Evolutionary conservation across 2,113 vertebrate species (phyloP).

Genomic region (Ptychochromis oligacanthus): DNA sequence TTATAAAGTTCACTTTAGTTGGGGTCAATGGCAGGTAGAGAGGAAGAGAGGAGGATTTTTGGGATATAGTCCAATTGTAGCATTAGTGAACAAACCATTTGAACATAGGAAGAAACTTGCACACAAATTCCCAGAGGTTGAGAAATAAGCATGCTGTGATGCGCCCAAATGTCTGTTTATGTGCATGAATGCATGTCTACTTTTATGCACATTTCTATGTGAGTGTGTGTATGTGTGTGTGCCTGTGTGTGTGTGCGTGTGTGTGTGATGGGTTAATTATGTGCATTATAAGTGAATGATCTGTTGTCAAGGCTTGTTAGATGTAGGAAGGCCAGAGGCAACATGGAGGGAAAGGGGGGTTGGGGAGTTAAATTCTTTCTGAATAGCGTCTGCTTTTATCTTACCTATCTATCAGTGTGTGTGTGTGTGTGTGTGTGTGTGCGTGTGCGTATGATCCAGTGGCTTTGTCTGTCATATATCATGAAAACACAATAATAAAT

Average conservation of each 20-base stretch:
- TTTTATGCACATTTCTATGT: not conserved
- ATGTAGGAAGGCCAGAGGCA: conserved; percentile 78
- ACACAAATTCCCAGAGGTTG: conserved; percentile 40
- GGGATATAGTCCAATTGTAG: conserved; percentile 63
- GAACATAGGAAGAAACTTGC: conserved; percentile 42
- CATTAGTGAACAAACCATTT: conserved; percentile 67
- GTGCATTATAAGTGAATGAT: conserved; percentile 78
- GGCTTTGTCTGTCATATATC: conserved; percentile 34
- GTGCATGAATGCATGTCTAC: conserved; percentile 33
- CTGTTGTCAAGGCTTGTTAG: conserved; percentile 81
- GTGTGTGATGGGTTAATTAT: conserved; percentile 81
- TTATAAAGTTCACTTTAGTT: conserved; percentile 34
- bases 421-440: conserved; percentile 38
- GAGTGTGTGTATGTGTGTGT: conserved; percentile 15
- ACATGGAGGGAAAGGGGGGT: conserved; percentile 55
- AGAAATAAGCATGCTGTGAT: conserved; percentile 44
- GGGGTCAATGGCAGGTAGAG: conserved; percentile 76
- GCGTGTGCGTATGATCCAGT: conserved; percentile 15
- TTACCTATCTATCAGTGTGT: conserved; percentile 74
- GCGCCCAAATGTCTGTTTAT: conserved; percentile 51
- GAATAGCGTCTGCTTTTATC: conserved; percentile 81
- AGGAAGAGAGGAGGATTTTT: conserved; percentile 46
- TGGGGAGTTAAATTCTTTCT: conserved; percentile 77
- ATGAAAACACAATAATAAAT: conserved; percentile 57
- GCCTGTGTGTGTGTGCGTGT: conserved; percentile 38